A percentile compares a stretch with the other conserved stretches of the same genome.
Conservation (phyloP, 2,888 invertebrate species). For the Falcaria lacertinaria region DNA sequence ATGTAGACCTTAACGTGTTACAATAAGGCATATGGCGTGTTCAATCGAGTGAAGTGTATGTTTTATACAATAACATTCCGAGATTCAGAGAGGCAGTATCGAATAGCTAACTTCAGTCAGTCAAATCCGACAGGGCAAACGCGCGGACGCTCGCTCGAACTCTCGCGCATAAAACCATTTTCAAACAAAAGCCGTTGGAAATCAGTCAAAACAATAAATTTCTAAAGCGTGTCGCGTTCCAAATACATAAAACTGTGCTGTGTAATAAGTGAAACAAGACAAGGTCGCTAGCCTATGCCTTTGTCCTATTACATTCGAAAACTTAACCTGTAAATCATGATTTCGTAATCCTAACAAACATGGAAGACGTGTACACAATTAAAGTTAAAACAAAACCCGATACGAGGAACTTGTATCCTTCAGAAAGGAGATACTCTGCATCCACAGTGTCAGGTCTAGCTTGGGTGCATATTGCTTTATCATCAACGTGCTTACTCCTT, state of each 20-base stretch:
- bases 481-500: conserved; percentile 77
- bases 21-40: too few species aligned
- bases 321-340: conserved; percentile 15
- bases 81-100: neutral
- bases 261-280: neutral
- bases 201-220: neutral
- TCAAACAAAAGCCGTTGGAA: conserved; percentile 6
- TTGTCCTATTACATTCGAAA: conserved; percentile 5
- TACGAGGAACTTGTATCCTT: conserved; percentile 80
- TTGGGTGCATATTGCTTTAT: conserved; percentile 81
- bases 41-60: too few species aligned
- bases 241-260: conserved; percentile 4
- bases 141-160: conserved; percentile 17
- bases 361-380: conserved; percentile 85
- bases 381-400: conserved; percentile 82
- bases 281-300: neutral
- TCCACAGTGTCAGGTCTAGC: conserved; percentile 83
- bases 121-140: conserved; percentile 21
- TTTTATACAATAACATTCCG: too few species aligned
- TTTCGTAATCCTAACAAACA: conserved; percentile 39
- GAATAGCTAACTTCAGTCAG: conserved; percentile 36
- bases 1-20: too few species aligned
- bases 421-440: conserved; percentile 83
- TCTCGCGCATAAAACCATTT: conserved; percentile 19
- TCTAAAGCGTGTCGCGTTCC: neutral